These are phyloP conservation scores for Euplagia quadripunctaria DNA, from an alignment of 2,888 invertebrate species.

Conservation along the genomic window DNA sequence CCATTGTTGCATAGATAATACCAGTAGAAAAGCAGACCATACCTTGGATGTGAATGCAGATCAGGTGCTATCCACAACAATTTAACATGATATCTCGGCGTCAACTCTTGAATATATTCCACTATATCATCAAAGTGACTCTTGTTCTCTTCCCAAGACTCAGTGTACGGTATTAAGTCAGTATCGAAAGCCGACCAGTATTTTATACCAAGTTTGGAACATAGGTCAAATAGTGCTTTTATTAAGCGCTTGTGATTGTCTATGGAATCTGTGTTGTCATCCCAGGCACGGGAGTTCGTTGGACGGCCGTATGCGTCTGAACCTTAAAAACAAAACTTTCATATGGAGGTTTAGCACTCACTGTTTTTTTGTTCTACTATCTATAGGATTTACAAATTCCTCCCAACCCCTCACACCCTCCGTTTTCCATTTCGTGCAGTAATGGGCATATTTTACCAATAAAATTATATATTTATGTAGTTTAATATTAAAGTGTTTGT, in stretches of 20 bases:
- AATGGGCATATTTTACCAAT: too few species aligned
- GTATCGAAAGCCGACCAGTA: slow-evolving; percentile 90
- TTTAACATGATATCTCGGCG: slow-evolving; percentile 86
- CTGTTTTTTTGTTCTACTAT: too few species aligned
- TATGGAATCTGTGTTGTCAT: slow-evolving; percentile 85
- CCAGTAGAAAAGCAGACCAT: slow-evolving; percentile 14
- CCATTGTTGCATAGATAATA: neutral
- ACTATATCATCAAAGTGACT: slow-evolving; percentile 87
- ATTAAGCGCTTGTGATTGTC: slow-evolving; percentile 88
- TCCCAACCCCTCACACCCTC: too few species aligned
- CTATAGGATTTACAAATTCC: too few species aligned
- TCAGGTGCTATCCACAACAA: slow-evolving; percentile 89
- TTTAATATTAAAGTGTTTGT: too few species aligned
- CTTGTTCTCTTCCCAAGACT: slow-evolving; percentile 85
- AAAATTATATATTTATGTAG: too few species aligned
- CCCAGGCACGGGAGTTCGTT: slow-evolving; percentile 83
- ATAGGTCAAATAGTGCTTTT: slow-evolving; percentile 89
- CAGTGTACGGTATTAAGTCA: slow-evolving; percentile 87
- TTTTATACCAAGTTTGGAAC: slow-evolving; percentile 87
- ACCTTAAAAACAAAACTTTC: slow-evolving; percentile 49
- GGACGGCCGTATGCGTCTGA: slow-evolving; percentile 79
- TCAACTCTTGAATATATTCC: slow-evolving; percentile 86
- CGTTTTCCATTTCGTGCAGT: too few species aligned
- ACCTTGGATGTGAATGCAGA: slow-evolving; percentile 88
- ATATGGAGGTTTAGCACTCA: neutral